Percentiles rank a stretch among this genome's conserved stretches.
Conservation (phyloP, 1,140 invertebrate species). For the Portunus trituberculatus region DNA sequence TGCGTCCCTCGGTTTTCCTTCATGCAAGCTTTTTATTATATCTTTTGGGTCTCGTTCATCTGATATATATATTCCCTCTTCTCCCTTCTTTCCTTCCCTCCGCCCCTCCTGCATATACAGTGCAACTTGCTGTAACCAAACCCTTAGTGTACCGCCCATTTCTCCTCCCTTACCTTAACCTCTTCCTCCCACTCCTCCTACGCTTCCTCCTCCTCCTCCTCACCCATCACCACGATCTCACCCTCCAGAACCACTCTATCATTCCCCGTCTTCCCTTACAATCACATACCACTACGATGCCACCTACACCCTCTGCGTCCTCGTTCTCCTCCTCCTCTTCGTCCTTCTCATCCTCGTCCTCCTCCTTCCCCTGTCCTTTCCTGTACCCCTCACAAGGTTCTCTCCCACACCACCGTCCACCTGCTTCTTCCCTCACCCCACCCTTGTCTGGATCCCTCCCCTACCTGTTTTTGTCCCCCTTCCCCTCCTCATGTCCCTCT, state of each 20-base stretch:
- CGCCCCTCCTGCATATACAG: conserved; percentile 9
- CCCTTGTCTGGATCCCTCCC: neutral
- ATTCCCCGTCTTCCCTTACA: neutral
- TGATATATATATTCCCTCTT: neutral
- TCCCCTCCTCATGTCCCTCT: neutral
- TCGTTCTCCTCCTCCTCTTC: neutral
- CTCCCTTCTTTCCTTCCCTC: neutral
- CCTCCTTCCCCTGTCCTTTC: neutral
- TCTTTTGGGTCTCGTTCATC: conserved; percentile 20
- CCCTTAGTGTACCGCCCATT: neutral
- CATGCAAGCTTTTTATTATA: neutral
- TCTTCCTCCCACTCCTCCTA: neutral
- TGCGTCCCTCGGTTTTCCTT: conserved; percentile 10
- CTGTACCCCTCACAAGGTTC: neutral
- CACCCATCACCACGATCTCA: neutral
- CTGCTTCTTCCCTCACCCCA: neutral
- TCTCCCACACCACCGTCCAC: neutral
- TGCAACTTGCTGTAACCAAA: conserved; percentile 21
- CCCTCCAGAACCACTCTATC: neutral
- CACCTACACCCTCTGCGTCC: neutral
- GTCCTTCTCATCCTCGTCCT: neutral
- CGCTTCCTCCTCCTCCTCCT: conserved; percentile 25
- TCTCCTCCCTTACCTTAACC: neutral
- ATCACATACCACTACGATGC: neutral
- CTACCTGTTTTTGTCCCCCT: neutral